Percentiles rank a stretch among this genome's conserved stretches.
These are phyloP conservation scores for Siderastrea radians DNA, from an alignment of 92 coral and sea anemone species.

Conservation along the genomic window DNA sequence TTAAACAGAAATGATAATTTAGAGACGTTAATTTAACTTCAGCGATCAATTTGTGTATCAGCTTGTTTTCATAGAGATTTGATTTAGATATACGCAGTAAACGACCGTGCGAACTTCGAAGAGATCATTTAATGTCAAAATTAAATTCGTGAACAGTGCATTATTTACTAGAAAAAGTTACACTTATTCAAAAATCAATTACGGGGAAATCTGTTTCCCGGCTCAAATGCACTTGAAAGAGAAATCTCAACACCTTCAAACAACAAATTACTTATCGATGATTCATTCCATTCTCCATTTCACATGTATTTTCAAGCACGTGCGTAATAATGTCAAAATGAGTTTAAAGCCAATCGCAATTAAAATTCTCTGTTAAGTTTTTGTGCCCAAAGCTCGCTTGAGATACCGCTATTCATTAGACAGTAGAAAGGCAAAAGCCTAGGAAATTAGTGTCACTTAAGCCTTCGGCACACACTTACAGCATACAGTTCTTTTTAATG, in stretches of 20 bases:
- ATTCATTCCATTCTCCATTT: constrained; percentile 8
- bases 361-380: not conserved
- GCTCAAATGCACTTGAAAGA: constrained; percentile 32
- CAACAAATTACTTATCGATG: constrained; percentile 19
- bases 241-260: constrained; percentile 15
- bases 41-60: not conserved
- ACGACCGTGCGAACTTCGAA: constrained; percentile 1
- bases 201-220: constrained; percentile 7
- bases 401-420: constrained; percentile 10
- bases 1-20: not conserved
- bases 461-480: constrained; percentile 4
- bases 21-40: not conserved
- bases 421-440: constrained; percentile 28
- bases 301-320: constrained; percentile 6
- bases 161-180: constrained; percentile 32
- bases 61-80: not conserved
- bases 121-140: not conserved
- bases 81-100: not conserved
- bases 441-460: constrained; percentile 48
- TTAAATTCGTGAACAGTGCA: not conserved
- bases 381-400: constrained; percentile 1
- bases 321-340: constrained; percentile 14
- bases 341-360: constrained; percentile 1
- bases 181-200: constrained; percentile 34
- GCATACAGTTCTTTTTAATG: constrained; percentile 26